Percentiles rank a stretch among this genome's conserved stretches.
Conservation (phyloP, 2,113 vertebrate species). For the Anoplopoma fimbria region DNA sequence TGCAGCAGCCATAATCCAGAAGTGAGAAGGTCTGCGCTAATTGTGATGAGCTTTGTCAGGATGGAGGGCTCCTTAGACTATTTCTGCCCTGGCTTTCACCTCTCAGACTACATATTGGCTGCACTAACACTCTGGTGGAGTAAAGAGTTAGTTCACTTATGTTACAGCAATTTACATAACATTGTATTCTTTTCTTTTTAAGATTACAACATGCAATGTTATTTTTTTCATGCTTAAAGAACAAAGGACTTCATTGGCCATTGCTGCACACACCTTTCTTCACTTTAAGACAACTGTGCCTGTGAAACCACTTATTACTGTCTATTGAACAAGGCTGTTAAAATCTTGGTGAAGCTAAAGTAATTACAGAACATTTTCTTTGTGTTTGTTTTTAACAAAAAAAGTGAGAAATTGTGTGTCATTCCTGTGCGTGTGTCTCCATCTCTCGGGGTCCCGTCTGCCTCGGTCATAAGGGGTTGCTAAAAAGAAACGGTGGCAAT, state of each 20-base stretch:
- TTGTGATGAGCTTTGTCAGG: not conserved
- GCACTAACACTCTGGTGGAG: not conserved
- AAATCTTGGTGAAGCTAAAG: conserved; percentile 14
- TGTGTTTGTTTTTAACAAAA: conserved; percentile 32
- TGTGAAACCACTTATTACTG: not conserved
- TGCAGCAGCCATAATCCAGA: not conserved
- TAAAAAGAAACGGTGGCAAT: conserved; percentile 67
- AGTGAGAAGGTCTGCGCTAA: not conserved
- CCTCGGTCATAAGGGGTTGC: conserved; percentile 46
- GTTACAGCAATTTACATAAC: not conserved
- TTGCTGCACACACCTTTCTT: not conserved
- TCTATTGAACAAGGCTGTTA: not conserved
- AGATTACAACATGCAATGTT: not conserved
- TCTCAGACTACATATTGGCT: not conserved
- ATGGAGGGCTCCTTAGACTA: not conserved
- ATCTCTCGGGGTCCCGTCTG: conserved; percentile 42
- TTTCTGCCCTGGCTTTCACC: not conserved
- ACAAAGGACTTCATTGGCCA: not conserved
- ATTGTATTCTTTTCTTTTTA: not conserved
- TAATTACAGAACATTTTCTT: conserved; percentile 38
- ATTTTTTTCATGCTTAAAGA: conserved; percentile 12
- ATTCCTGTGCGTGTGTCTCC: conserved; percentile 44
- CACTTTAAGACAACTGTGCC: not conserved
- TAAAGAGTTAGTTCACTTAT: not conserved
- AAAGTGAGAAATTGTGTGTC: conserved; percentile 16